A percentile compares a stretch with the other conserved stretches of the same genome.
Evolutionary conservation across 2,797 vertebrate genomes (phyloP).

Genomic region (Telmatherina bonti): DNA sequence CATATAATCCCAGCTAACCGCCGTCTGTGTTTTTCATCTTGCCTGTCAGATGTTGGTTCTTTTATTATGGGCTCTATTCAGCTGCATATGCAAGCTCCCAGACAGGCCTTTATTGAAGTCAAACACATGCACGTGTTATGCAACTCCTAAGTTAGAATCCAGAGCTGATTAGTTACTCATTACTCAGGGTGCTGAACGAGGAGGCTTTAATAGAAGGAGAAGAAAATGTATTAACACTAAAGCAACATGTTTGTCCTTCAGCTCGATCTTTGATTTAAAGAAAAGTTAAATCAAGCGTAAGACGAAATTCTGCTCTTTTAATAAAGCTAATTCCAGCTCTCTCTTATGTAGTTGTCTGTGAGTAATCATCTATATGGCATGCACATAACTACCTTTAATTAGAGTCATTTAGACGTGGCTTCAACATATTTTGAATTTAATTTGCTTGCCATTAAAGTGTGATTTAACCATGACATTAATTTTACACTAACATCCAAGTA

Average conservation of each 20-base stretch:
- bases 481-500: too few relatives aligned
- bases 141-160: conserved; percentile 17
- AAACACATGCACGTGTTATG: neutral
- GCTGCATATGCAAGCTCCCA: neutral
- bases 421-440: too few relatives aligned
- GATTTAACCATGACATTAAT: too few relatives aligned
- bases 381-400: too few relatives aligned
- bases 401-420: too few relatives aligned
- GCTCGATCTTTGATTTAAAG: conserved; percentile 5
- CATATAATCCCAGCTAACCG: neutral
- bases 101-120: neutral
- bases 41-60: neutral
- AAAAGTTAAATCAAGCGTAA: neutral
- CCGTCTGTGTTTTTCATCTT: neutral
- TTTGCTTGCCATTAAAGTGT: too few relatives aligned
- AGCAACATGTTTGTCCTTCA: conserved; percentile 9
- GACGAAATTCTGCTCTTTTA: neutral
- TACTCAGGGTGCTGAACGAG: too few relatives aligned
- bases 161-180: conserved; percentile 10
- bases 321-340: neutral
- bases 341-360: too few relatives aligned
- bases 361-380: too few relatives aligned
- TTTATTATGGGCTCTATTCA: neutral
- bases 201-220: neutral
- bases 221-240: conserved; percentile 10